Conservation (phyloP, 2,113 vertebrate species). For the Scalopus aquaticus region DNA sequence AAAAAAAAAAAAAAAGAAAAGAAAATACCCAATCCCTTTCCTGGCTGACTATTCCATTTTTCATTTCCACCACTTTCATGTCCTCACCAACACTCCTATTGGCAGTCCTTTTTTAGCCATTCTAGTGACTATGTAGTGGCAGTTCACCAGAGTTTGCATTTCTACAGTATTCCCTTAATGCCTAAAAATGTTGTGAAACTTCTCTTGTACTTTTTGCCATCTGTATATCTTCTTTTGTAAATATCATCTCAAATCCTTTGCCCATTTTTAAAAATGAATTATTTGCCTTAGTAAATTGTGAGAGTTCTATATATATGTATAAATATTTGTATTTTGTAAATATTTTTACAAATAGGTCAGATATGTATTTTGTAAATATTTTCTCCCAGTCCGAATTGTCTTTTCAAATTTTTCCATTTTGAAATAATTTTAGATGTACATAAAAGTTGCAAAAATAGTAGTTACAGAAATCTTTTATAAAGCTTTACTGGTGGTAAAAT, state of each 20-base stretch:
- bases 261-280: not conserved
- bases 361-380: not conserved
- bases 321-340: not conserved
- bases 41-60: not conserved
- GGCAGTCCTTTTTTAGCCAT: not conserved
- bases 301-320: not conserved
- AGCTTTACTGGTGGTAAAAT: conserved; percentile 2
- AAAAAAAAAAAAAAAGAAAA: too few species aligned
- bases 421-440: conserved; percentile 15
- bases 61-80: not conserved
- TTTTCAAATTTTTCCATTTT: conserved; percentile 22
- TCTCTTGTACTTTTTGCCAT: conserved; percentile 8
- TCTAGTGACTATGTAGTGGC: not conserved
- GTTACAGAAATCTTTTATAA: too few species aligned
- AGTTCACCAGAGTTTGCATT: not conserved
- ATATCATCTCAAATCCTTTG: not conserved
- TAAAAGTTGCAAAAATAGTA: conserved; percentile 17
- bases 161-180: not conserved
- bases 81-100: not conserved
- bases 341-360: not conserved
- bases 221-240: not conserved
- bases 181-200: not conserved
- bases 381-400: not conserved
- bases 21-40: not conserved
- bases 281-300: not conserved